These are phyloP conservation scores for Acropora yongei DNA, from an alignment of 64 coral and sea anemone genomes.

Conservation along the genomic window DNA sequence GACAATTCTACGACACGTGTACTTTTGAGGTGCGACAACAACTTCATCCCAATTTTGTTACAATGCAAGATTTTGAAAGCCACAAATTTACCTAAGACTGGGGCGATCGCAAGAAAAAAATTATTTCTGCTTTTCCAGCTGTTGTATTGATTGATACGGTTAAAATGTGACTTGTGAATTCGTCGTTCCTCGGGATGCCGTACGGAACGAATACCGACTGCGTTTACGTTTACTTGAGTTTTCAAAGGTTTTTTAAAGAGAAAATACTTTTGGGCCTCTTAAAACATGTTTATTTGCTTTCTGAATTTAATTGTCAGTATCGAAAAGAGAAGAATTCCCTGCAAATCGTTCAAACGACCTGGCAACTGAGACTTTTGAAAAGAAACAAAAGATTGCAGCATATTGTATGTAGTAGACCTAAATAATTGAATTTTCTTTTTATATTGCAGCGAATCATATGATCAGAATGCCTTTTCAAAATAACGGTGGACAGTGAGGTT, in stretches of 20 bases:
- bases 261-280: conserved; percentile 8
- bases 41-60: too few species aligned
- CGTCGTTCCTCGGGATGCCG: too few species aligned
- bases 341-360: conserved; percentile 2
- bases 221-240: not conserved
- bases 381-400: not conserved
- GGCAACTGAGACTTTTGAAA: conserved; percentile 5
- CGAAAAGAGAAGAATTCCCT: conserved; percentile 18
- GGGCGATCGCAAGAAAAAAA: too few species aligned
- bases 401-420: not conserved
- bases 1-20: not conserved
- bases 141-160: too few species aligned
- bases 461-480: not conserved
- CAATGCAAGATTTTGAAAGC: too few species aligned
- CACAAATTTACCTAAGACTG: too few species aligned
- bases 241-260: not conserved
- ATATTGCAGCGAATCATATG: not conserved
- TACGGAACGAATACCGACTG: too few species aligned
- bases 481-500: too few species aligned
- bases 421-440: conserved; percentile 22
- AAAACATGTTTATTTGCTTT: not conserved
- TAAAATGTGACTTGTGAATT: too few species aligned
- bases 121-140: too few species aligned
- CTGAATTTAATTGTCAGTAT: not conserved
- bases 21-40: too few species aligned